Evolutionary conservation across 2,113 vertebrate genomes (phyloP).

Genomic region (Galeopterus variegatus): DNA sequence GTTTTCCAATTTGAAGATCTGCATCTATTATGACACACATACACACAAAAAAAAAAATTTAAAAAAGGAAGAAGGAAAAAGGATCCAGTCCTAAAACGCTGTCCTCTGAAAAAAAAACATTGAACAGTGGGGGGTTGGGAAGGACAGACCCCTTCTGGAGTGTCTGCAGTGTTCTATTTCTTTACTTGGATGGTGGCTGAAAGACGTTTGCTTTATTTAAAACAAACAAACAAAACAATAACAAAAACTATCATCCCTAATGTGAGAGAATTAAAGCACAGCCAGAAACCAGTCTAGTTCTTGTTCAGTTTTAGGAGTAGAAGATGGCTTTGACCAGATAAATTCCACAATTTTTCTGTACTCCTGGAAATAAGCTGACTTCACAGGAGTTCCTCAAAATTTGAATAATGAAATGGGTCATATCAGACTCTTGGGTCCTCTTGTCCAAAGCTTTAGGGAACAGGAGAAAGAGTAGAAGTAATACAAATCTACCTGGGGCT

Average conservation of each 20-base stretch:
- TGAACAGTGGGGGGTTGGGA: fast-evolving
- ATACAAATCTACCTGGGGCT: background rate
- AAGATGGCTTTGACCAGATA: background rate
- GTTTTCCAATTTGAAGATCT: slow-evolving; percentile 95
- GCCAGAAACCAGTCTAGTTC: background rate
- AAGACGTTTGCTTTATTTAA: background rate
- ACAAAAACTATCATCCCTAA: background rate
- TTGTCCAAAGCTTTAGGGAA: background rate
- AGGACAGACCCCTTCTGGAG: background rate
- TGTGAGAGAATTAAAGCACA: background rate
- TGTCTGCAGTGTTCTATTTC: background rate
- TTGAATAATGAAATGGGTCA: background rate
- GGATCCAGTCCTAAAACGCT: background rate
- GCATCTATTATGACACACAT: slow-evolving; percentile 91
- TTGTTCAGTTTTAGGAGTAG: background rate
- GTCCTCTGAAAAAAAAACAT: background rate
- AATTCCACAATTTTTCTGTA: background rate
- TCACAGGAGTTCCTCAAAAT: background rate
- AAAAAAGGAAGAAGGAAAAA: background rate
- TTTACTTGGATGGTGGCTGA: background rate
- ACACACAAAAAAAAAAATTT: no score
- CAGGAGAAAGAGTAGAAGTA: background rate
- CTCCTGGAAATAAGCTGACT: slow-evolving; percentile 5
- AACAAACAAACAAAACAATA: background rate
- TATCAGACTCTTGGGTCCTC: background rate